These are phyloP conservation scores for Molanna angustata DNA, from an alignment of 2,888 invertebrate species.

Conservation along the genomic window DNA sequence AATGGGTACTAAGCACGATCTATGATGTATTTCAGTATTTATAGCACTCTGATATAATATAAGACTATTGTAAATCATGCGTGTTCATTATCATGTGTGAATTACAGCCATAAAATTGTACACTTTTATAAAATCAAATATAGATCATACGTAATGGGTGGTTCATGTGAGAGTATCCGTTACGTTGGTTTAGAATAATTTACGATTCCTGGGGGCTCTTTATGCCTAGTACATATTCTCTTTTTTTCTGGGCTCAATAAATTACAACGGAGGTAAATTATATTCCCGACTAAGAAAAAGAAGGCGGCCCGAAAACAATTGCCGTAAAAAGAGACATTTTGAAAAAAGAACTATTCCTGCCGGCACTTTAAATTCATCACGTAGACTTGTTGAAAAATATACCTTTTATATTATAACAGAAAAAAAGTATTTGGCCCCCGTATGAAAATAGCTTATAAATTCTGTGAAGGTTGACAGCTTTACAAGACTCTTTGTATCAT, in stretches of 20 bases:
- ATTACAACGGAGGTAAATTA: conserved; percentile 21
- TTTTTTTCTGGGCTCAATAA: conserved; percentile 26
- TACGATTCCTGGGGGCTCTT: conserved; percentile 21
- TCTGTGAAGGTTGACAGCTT: too few species aligned
- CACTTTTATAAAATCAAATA: too few species aligned
- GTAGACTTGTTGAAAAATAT: conserved; percentile 4
- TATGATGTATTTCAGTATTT: too few species aligned
- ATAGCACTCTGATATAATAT: too few species aligned
- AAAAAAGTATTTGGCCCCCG: background rate
- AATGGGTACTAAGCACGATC: too few species aligned
- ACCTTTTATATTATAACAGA: background rate
- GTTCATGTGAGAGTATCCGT: conserved; percentile 13
- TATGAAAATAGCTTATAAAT: conserved; percentile 12
- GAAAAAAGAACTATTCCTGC: background rate
- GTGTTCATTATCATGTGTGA: too few species aligned
- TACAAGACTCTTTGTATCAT: too few species aligned
- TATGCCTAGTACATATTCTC: conserved; percentile 8
- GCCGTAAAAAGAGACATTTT: conserved; percentile 27
- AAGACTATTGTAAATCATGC: too few species aligned
- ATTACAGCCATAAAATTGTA: too few species aligned
- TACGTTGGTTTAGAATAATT: conserved; percentile 24
- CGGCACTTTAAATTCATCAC: conserved; percentile 10
- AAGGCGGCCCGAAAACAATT: conserved; percentile 26
- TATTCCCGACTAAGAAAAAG: conserved; percentile 5
- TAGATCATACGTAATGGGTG: conserved; percentile 17